phyloP scores from a whole-genome alignment of 1,140 invertebrate genomes.

The Dysdera silvatica region DNA sequence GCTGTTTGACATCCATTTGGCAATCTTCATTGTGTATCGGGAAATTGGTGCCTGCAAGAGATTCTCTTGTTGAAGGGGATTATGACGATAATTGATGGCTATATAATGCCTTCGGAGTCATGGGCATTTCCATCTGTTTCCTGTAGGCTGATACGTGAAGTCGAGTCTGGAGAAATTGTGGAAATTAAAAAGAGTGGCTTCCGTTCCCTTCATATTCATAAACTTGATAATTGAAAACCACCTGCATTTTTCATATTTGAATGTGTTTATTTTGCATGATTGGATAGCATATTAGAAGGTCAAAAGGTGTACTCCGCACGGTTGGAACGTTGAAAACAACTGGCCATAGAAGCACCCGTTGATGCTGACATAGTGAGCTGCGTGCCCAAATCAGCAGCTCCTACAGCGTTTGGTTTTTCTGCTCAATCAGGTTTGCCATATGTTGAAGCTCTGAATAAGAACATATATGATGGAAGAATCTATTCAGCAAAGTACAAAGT shows the following conservation, averaged over 20 bases:
- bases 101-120: constrained; percentile 93
- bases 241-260: constrained; percentile 98
- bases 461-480: constrained; percentile 93
- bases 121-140: constrained; percentile 93
- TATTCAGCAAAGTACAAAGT: constrained; percentile 86
- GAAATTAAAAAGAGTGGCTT: constrained; percentile 79
- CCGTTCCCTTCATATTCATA: constrained; percentile 65
- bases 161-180: constrained; percentile 87
- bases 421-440: constrained; percentile 67
- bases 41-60: constrained; percentile 65
- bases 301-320: constrained; percentile 94
- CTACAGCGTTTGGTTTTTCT: constrained; percentile 87
- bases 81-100: constrained; percentile 53
- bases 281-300: constrained; percentile 76
- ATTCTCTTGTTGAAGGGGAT: constrained; percentile 11
- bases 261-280: constrained; percentile 94
- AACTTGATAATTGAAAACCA: constrained; percentile 55
- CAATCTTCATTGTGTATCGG: constrained; percentile 91
- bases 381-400: constrained; percentile 92
- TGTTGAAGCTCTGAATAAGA: constrained; percentile 88
- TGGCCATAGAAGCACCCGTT: constrained; percentile 79
- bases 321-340: constrained; percentile 78
- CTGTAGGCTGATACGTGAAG: constrained; percentile 77
- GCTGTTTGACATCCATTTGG: constrained; percentile 92
- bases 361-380: constrained; percentile 91